Evolutionary conservation across 2,888 invertebrate genomes (phyloP).

Genomic region (Acrocyrtus sp.): DNA sequence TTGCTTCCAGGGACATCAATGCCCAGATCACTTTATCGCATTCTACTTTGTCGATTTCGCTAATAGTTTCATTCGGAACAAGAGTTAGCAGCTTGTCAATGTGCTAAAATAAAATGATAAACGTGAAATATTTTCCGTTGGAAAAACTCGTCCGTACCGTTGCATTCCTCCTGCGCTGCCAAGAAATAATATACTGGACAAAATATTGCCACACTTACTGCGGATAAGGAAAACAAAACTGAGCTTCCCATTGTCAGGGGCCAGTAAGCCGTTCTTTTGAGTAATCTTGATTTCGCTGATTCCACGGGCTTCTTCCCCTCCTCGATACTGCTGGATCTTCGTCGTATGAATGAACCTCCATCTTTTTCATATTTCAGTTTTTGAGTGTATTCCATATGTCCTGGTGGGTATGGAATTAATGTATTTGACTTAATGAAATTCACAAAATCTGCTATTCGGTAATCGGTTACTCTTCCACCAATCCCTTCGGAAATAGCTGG

Average conservation of each 20-base stretch:
- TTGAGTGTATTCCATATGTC: conserved; percentile 31
- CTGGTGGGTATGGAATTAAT: conserved; percentile 72
- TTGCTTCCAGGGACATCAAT: conserved; percentile 62
- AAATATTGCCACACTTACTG: conserved; percentile 58
- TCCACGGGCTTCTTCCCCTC: conserved; percentile 68
- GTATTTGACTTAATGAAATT: conserved; percentile 86
- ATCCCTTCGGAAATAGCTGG: conserved; percentile 95
- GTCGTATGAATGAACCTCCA: conserved; percentile 42
- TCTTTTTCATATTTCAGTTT: conserved; percentile 47
- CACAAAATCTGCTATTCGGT: conserved; percentile 86
- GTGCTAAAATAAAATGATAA: conserved; percentile 46
- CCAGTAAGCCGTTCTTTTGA: conserved; percentile 82
- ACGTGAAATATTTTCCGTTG: conserved; percentile 1
- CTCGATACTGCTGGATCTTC: conserved; percentile 48
- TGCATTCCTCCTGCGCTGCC: too few relatives aligned
- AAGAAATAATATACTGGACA: not conserved
- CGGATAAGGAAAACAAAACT: conserved; percentile 57
- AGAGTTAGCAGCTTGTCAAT: conserved; percentile 54
- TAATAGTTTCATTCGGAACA: conserved; percentile 56
- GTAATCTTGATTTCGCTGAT: conserved; percentile 76
- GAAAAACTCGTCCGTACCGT: not conserved
- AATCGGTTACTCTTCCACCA: conserved; percentile 94
- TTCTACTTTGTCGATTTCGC: conserved; percentile 57
- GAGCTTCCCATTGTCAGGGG: conserved; percentile 76
- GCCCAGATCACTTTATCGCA: conserved; percentile 61